phyloP scores from a whole-genome alignment of 2,888 invertebrate species.

The Neoscelio sp. region DNA sequence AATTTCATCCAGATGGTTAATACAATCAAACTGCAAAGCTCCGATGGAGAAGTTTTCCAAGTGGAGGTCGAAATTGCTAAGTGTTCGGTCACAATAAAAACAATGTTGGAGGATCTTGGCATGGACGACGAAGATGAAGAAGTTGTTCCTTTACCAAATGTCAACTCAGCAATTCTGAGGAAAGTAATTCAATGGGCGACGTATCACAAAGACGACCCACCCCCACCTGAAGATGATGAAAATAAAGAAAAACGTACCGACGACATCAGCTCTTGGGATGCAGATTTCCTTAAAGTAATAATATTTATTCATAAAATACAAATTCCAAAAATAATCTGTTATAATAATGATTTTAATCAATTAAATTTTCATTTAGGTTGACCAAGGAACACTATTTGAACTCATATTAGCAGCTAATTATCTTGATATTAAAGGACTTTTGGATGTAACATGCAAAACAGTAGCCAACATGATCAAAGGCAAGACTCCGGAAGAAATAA shows the following conservation, averaged over 20 bases:
- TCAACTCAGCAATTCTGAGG: constrained; percentile 97
- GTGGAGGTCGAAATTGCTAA: constrained; percentile 99
- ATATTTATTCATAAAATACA: neutral
- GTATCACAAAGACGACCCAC: constrained; percentile 97
- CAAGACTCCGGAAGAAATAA: constrained; percentile 98
- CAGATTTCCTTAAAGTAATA: constrained; percentile 96
- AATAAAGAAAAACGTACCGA: constrained; percentile 99
- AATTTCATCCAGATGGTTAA: no score
- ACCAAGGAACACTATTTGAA: constrained; percentile 98
- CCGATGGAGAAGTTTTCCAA: constrained; percentile 97
- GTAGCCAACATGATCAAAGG: constrained; percentile 99
- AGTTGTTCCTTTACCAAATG: constrained; percentile 97
- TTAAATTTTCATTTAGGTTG: constrained; percentile 85
- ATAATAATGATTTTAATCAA: no score
- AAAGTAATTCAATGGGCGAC: constrained; percentile 98
- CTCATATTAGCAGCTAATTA: constrained; percentile 98
- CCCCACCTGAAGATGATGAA: constrained; percentile 98
- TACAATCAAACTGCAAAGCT: constrained; percentile 92
- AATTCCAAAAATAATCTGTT: no score
- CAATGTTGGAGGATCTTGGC: constrained; percentile 97
- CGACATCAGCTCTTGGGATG: constrained; percentile 99
- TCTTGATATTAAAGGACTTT: constrained; percentile 96
- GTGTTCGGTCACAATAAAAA: constrained; percentile 99
- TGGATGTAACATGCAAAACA: constrained; percentile 99
- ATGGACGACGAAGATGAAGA: constrained; percentile 97